Base-by-base conservation (phyloP, 2,888 invertebrate species). In the Thymelicus acteon region DNA sequence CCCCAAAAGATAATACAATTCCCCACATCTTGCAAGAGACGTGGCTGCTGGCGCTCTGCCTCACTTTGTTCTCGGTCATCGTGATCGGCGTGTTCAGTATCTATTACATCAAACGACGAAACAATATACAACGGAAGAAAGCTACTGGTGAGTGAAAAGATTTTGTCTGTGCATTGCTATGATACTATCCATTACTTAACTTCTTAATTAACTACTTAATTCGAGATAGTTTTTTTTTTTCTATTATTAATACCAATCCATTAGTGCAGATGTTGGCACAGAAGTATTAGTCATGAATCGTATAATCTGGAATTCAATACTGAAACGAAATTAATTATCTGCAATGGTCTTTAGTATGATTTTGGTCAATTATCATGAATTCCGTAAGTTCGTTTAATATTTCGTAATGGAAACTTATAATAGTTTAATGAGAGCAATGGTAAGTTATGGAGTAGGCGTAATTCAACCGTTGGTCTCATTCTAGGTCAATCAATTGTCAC, bases 401-500 rank as follows among this genome's bases (percentile, higher is more conserved):
- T 60, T 60, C 40, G 15, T 60, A 15, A 60, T 15, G 13, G 37
- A 39, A 15, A 2, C 40, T 40, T 40, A 60, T 39, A 39, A 60
- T 19, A 40, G n/a, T 60, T 60, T 37, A 60, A 15, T 60, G 13
- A 19, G 39, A 60, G 60, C 40, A 60, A 40, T 60, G 15, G 40
- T 60, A 40, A 60, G 40, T 39, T 13, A 5, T 44, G 52, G 60
- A 58, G 58, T 63, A 69, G 39, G 69, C 72, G 81, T 84, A 85
- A 89, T 89, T 88, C 87, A 89, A 83, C 87, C 84, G 83, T 88
- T 84, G 82, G 82, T 84, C 81, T 77, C 79, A 75, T 90, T 91
- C 82, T 87, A 93, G 93, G 93, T 87, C 93, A 93, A 84, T 89
- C 93, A 79, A 92, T 93, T 85, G 92, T 92, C 74, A 92, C 92